Evolutionary conservation across 2,113 vertebrate species (phyloP), one percentile per base, ranked within the genome.

Genomic region (Merops nubicus): DNA sequence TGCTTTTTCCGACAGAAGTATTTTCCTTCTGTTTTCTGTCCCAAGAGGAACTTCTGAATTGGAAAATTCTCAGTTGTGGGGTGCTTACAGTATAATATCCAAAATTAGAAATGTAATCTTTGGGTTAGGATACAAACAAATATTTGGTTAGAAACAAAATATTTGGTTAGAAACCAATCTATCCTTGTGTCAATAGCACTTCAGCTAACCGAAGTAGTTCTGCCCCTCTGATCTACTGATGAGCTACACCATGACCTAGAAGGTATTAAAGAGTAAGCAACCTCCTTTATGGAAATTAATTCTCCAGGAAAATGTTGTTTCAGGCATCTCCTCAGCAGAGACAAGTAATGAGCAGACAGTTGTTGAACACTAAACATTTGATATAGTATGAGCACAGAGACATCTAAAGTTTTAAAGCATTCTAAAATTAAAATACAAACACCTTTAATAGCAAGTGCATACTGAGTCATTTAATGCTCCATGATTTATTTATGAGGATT

Each of bases 401-500:
- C 12, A 60, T 63, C 48, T 34, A 77, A 93, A 72, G 38, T 82
- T 94, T 87, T 62, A 88, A 96, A 92, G 15, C 17, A 57, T 89
- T 85, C 91, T 64, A 83, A 93, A 95, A 97, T 94, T 94, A 96
- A 96, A 93, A 96, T 60, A 53, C 62, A 89, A 94, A 90, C 64
- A 70, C 74, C 85, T 96, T 86, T 4, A 8, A 47, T 75, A 74
- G 48, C 64, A 67, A 85, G 38, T 57, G 5, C 68, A 17, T 62
- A 94, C 53, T 73, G 91, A 92, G 78, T 67, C 15, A 0, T 79
- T 96, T 96, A 96, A 95, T 70, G 20, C 31, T 62, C 48, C 77
- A 81, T 94, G 90, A 97, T 96, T 96, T 97, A 97, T 97, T 97
- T 95, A 95, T 93, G 88, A 96, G 74, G 54, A 83, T 89, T 96